Evolutionary conservation across 2,888 invertebrate species (phyloP), one percentile per base, ranked within the genome.

Genomic region (Chaetoderma sp.): DNA sequence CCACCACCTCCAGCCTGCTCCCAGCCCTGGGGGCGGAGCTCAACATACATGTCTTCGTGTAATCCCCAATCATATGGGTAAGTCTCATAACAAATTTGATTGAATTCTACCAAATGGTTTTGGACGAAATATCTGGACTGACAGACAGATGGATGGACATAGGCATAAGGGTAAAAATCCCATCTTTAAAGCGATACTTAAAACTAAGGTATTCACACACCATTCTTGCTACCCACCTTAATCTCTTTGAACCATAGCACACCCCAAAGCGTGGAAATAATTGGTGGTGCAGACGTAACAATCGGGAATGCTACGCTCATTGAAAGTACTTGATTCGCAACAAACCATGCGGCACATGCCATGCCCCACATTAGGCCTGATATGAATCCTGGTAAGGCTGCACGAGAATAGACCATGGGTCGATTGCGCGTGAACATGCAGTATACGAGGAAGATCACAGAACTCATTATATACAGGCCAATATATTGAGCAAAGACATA

Each of bases 301-400:
- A 88, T 87, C 16, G 88, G 88, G 68, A 88, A 88, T 25, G 86
- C 84, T 59, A 88, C 85, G n/a, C 88, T 78, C 70, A 87, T 86
- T 1, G 86, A 86, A 28, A 89, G 78, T 2, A 79, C 77, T 61
- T 85, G 80, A 75, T 89, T 89, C 28, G 89, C 88, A 16, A 89
- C 76, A 77, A 89, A 88, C 82, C 88, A 89, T 36, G 82, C 78
- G 4, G 84, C 75, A n/a, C 87, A 86, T 23, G 87, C 89, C 6
- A 87, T 70, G 4, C 81, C 86, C 88, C 89, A 89, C 81, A 89
- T 82, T 8, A 85, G 47, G 0, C 89, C 89, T 3, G 87, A 84
- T n/a, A 84, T 66, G 42, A 87, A 72, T 6, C 86, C 86, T 2
- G 88, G 89, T 28, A 88, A 73, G 44, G 86, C 82, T n/a, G 82